Evolutionary conservation across 2,797 vertebrate genomes (phyloP), one percentile per base, ranked within the genome.

Genomic region (Chaenodraco wilsoni): DNA sequence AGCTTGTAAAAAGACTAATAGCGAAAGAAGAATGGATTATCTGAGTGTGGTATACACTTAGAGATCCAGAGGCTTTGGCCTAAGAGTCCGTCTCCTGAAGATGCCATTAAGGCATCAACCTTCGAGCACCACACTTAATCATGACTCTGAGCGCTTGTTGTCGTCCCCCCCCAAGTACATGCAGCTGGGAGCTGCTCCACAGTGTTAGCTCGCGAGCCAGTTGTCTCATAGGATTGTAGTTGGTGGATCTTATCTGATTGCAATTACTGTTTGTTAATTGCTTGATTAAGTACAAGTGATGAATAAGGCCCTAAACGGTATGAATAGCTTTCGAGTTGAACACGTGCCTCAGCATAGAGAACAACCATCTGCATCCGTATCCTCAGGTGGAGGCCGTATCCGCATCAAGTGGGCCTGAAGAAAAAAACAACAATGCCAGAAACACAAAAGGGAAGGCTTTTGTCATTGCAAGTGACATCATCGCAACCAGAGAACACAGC

Each of bases 201-300:
- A 68, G 73, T 83, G 84, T 83, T 69, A 13, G 71, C 84, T 80
- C 82, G 37, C 74, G 67, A 81, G 81, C 78, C 84, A 49, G 84
- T 83, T 72, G 86, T 83, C 78, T 75, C 82, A 65, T 19, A 78
- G 83, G 76, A 87, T 52, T 44, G 72, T 72, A 12, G 50, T 8
- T 51, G 27, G 71, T 67, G 43, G 72, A 79, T 88, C 79, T 81
- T 82, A 87, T 91, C 89, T 84, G 86, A 88, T 83, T 85, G 79
- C 86, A 91, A 91, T 91, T 89, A 89, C 88, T 81, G 86, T 85
- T 88, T 86, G 84, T 87, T 89, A 89, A 92, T 92, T 90, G 85
- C 83, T 14, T 78, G 84, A 90, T 86, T 87, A 87, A 87, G 84
- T 74, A 46, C 49, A 9, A 64, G 73, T 69, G 81, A 84, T 73